Evolutionary conservation across 2,797 vertebrate species (phyloP).

Genomic region (Sebastes hopkinsi): DNA sequence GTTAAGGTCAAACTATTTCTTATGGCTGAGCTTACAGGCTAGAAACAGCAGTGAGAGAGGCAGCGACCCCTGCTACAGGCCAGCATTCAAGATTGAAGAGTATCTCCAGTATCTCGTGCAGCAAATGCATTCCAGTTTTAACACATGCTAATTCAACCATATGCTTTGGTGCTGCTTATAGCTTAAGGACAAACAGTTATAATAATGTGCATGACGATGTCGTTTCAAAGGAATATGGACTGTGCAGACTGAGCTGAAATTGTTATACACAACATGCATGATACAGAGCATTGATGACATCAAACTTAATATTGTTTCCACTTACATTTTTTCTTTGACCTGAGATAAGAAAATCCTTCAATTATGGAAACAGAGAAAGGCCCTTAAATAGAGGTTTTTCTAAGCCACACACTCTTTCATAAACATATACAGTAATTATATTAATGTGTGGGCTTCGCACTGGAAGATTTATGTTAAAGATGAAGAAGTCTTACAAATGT

Average conservation of each 20-base stretch:
- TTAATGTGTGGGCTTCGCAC: neutral
- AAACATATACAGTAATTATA: neutral
- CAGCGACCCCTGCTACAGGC: neutral
- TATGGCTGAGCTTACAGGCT: constrained; percentile 23
- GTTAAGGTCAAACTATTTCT: neutral
- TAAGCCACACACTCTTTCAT: neutral
- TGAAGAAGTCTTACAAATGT: neutral
- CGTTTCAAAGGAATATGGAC: neutral
- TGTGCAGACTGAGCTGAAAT: neutral
- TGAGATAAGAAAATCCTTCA: constrained; percentile 48
- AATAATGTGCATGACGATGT: neutral
- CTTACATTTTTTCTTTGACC: constrained; percentile 43
- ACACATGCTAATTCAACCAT: constrained; percentile 48
- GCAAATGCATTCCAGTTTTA: constrained; percentile 42
- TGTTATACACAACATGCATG: constrained; percentile 21
- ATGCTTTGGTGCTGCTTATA: constrained; percentile 41
- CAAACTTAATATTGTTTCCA: neutral
- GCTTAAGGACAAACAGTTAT: neutral
- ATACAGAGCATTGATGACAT: neutral
- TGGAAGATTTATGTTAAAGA: neutral
- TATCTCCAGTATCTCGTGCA: constrained; percentile 48
- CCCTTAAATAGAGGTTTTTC: neutral
- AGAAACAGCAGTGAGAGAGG: constrained; percentile 36
- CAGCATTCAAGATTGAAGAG: constrained; percentile 17
- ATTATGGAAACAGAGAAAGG: neutral